Percentiles rank a stretch among this genome's conserved stretches.
phyloP scores from a whole-genome alignment of 37 sponge, comb jelly and placozoan genomes.

The Lycopodina hypogea region DNA sequence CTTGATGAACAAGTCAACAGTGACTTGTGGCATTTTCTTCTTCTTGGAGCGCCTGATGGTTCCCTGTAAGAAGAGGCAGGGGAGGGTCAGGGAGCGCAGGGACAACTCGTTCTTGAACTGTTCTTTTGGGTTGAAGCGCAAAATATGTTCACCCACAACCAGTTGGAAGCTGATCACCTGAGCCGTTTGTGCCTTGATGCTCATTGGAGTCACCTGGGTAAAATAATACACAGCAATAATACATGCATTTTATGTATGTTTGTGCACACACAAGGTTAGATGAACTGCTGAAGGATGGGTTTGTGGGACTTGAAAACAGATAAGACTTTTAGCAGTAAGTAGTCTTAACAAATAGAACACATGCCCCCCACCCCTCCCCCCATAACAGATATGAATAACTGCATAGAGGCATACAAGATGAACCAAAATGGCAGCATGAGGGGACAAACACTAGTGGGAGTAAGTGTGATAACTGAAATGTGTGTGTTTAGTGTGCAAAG shows the following conservation, averaged over 20 bases:
- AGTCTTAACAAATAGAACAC: too few species aligned
- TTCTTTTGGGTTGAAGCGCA: slow-evolving; percentile 60
- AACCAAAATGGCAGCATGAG: too few species aligned
- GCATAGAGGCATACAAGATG: too few species aligned
- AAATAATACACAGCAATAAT: neutral
- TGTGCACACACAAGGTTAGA: neutral
- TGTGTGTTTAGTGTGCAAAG: too few species aligned
- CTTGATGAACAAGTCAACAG: slow-evolving; percentile 47
- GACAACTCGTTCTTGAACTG: slow-evolving; percentile 58
- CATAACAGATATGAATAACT: too few species aligned
- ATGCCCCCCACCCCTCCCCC: too few species aligned
- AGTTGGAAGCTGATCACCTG: slow-evolving; percentile 33
- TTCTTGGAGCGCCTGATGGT: slow-evolving; percentile 3
- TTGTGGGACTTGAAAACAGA: too few species aligned
- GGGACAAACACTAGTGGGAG: too few species aligned
- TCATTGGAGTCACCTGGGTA: slow-evolving; percentile 26
- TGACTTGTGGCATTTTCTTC: slow-evolving; percentile 22
- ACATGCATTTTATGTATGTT: neutral
- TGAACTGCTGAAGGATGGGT: too few species aligned
- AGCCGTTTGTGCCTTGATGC: slow-evolving; percentile 26
- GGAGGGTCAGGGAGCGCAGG: slow-evolving; percentile 53
- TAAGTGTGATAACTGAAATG: too few species aligned
- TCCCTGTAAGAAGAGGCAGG: slow-evolving; percentile 41
- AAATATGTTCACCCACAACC: slow-evolving; percentile 30
- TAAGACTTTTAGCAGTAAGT: too few species aligned